A percentile compares a stretch with the other conserved stretches of the same genome.
Conservation (phyloP, 2,113 vertebrate genomes). For the Hemichromis elongatus region DNA sequence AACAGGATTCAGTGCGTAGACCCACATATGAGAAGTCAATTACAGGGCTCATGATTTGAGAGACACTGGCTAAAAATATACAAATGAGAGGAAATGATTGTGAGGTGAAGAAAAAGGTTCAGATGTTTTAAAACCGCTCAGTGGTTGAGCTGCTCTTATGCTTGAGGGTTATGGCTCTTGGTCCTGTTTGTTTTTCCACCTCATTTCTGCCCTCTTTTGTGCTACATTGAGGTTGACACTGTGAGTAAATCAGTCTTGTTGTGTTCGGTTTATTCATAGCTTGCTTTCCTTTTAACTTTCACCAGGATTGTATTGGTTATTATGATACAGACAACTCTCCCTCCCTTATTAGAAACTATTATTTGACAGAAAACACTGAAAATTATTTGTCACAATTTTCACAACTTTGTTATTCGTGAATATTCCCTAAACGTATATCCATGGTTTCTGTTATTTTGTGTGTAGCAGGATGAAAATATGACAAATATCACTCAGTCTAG, state of each 20-base stretch:
- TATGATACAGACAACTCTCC: neutral
- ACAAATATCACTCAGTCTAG: neutral
- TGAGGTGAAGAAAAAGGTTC: neutral
- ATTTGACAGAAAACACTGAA: neutral
- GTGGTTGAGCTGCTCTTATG: neutral
- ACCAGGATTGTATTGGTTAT: neutral
- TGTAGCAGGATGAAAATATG: neutral
- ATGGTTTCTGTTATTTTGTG: neutral
- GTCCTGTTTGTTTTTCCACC: neutral
- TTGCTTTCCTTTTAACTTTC: neutral
- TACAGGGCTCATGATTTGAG: neutral
- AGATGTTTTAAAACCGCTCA: neutral
- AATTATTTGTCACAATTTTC: neutral
- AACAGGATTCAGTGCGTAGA: neutral
- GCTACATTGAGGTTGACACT: neutral
- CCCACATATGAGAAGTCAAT: neutral
- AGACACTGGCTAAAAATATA: neutral
- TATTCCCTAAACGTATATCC: neutral
- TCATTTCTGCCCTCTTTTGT: neutral
- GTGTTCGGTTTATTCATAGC: neutral
- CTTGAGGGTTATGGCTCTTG: neutral
- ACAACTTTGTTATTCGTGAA: neutral
- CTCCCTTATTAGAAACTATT: neutral
- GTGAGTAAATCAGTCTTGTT: neutral
- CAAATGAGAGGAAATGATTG: slow-evolving; percentile 10